Conservation (phyloP, 2,797 vertebrate genomes). For the Lepus townsendii region DNA sequence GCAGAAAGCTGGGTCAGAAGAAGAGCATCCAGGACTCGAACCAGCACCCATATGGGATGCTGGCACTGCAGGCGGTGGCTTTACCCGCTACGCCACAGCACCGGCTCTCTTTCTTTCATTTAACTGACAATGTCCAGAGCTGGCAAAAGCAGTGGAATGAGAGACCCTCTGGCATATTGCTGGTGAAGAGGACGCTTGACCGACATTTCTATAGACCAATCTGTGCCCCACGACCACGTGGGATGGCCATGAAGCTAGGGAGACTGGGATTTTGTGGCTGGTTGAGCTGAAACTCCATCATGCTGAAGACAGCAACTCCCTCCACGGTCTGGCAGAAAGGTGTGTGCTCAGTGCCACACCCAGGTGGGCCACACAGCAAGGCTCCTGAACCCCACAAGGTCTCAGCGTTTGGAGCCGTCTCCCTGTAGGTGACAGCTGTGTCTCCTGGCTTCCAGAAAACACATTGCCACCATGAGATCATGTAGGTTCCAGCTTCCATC, state of each 20-base stretch:
- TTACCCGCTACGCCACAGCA: no score
- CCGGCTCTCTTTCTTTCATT: not conserved
- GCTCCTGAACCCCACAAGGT: not conserved
- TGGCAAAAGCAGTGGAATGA: not conserved
- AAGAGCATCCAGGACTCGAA: no score
- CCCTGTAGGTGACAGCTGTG: not conserved
- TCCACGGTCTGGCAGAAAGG: not conserved
- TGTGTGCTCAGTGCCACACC: not conserved
- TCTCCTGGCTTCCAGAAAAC: not conserved
- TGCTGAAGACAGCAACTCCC: not conserved
- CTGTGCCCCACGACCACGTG: not conserved
- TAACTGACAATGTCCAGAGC: not conserved
- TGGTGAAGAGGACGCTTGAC: not conserved
- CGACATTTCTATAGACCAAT: not conserved
- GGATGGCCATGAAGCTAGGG: fast-evolving
- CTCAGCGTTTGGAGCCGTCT: not conserved
- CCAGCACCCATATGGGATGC: no score
- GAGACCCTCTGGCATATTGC: not conserved
- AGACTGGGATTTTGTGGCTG: not conserved
- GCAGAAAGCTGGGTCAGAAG: no score
- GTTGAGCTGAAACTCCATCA: not conserved
- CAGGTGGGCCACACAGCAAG: not conserved
- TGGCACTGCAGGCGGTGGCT: no score
- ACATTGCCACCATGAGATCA: not conserved
- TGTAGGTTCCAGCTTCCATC: not conserved